phyloP scores from a whole-genome alignment of 2,888 invertebrate species.

The Teleiodes luculella region DNA sequence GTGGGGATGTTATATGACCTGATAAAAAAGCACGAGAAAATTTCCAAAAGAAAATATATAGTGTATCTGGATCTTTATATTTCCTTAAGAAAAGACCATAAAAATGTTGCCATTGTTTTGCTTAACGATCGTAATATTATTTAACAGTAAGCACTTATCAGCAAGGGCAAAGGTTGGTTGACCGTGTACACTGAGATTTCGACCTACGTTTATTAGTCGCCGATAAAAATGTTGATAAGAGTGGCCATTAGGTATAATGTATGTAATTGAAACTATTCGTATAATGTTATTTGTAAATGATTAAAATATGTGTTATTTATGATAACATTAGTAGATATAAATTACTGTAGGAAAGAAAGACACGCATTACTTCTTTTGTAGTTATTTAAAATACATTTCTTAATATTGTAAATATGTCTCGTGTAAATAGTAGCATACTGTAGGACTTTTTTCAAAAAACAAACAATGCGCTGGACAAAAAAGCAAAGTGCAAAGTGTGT shows the following conservation, averaged over 20 bases:
- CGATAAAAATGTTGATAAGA: not conserved
- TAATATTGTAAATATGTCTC: no score
- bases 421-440: no score
- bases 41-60: no score
- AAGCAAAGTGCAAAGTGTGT: no score
- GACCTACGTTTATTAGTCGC: conserved; percentile 11
- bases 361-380: no score
- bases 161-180: conserved; percentile 19
- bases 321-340: no score
- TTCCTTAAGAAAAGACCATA: not conserved
- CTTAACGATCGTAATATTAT: conserved; percentile 4
- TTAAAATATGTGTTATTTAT: not conserved
- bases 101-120: conserved; percentile 1
- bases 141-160: conserved; percentile 15
- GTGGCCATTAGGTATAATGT: not conserved
- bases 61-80: not conserved
- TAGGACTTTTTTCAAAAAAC: no score
- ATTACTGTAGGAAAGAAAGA: not conserved
- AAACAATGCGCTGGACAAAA: no score
- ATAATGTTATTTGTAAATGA: not conserved
- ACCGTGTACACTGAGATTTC: conserved; percentile 11
- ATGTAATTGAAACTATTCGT: conserved; percentile 2
- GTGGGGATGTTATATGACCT: no score
- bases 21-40: no score
- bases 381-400: no score